Evolutionary conservation across 2,888 invertebrate species (phyloP).

Genomic region (Morpho deidamia): DNA sequence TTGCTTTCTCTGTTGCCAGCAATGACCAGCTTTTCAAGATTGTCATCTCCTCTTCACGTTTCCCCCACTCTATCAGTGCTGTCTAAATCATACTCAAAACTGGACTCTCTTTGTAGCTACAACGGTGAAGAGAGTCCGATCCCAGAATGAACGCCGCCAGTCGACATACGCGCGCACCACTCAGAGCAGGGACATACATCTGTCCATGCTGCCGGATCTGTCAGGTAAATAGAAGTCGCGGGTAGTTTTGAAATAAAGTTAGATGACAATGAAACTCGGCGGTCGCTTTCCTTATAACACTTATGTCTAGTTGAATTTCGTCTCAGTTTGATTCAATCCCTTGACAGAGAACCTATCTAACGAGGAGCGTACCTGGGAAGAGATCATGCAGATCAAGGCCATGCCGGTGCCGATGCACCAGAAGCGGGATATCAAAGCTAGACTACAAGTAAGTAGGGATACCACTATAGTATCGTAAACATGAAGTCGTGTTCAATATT

Average conservation of each 20-base stretch:
- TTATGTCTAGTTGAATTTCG: too few relatives aligned
- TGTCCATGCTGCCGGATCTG: constrained; percentile 89
- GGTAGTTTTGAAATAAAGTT: too few relatives aligned
- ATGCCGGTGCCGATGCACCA: constrained; percentile 91
- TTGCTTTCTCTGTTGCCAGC: too few relatives aligned
- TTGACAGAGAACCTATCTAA: constrained; percentile 84
- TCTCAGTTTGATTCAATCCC: too few relatives aligned
- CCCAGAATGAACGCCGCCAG: constrained; percentile 78
- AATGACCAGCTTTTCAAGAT: too few relatives aligned
- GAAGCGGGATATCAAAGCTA: constrained; percentile 87
- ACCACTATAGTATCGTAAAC: too few relatives aligned
- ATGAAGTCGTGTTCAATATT: too few relatives aligned
- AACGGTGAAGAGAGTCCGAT: constrained; percentile 82
- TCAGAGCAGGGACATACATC: constrained; percentile 81
- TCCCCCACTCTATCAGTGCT: too few relatives aligned
- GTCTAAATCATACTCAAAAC: too few relatives aligned
- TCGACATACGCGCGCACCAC: constrained; percentile 81
- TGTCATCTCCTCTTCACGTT: too few relatives aligned
- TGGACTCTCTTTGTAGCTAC: constrained; percentile 70
- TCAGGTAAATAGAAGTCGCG: constrained; percentile 66
- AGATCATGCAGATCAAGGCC: constrained; percentile 90
- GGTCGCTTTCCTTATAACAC: too few relatives aligned
- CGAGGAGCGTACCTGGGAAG: constrained; percentile 90
- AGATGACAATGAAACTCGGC: too few relatives aligned
- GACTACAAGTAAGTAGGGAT: constrained; percentile 81